These are phyloP conservation scores for Acanthopleura granulata DNA, from an alignment of 2,888 invertebrate genomes.

Conservation along the genomic window DNA sequence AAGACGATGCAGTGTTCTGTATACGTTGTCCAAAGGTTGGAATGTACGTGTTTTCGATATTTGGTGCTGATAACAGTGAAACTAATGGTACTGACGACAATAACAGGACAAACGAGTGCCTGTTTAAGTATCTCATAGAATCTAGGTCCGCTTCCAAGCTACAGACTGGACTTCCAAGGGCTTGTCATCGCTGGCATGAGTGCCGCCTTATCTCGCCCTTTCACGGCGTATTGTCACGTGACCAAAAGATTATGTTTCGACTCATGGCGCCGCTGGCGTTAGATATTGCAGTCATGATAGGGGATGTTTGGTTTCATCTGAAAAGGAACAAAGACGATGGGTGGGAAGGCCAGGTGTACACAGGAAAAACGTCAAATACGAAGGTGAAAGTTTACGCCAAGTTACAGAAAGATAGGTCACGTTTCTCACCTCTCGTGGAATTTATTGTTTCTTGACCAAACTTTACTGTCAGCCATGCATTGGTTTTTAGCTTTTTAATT, in stretches of 20 bases:
- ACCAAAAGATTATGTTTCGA: conserved; percentile 56
- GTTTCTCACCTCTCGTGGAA: conserved; percentile 60
- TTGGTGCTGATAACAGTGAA: conserved; percentile 35
- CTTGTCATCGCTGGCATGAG: conserved; percentile 61
- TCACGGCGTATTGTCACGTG: conserved; percentile 53
- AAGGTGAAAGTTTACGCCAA: conserved; percentile 55
- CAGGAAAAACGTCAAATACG: conserved; percentile 45
- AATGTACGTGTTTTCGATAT: conserved; percentile 64
- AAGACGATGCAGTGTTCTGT: conserved; percentile 54
- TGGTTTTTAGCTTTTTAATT: too few relatives aligned
- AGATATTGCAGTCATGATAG: conserved; percentile 61
- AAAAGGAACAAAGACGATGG: conserved; percentile 50
- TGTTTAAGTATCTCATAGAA: conserved; percentile 62
- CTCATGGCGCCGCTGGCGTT: conserved; percentile 58
- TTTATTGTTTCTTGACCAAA: conserved; percentile 37
- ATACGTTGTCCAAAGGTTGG: conserved; percentile 62
- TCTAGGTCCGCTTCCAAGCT: conserved; percentile 55
- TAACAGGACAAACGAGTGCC: conserved; percentile 46
- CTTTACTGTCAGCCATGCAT: too few relatives aligned
- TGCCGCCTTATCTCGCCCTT: conserved; percentile 62
- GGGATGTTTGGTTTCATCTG: conserved; percentile 63
- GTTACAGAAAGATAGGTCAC: conserved; percentile 42
- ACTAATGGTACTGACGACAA: background rate
- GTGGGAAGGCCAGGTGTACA: conserved; percentile 57
- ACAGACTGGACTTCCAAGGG: conserved; percentile 56